Evolutionary conservation across 30 jellyfish, hydroid and myxozoan genomes (phyloP).

Genomic region (Catostylus mosaicus): DNA sequence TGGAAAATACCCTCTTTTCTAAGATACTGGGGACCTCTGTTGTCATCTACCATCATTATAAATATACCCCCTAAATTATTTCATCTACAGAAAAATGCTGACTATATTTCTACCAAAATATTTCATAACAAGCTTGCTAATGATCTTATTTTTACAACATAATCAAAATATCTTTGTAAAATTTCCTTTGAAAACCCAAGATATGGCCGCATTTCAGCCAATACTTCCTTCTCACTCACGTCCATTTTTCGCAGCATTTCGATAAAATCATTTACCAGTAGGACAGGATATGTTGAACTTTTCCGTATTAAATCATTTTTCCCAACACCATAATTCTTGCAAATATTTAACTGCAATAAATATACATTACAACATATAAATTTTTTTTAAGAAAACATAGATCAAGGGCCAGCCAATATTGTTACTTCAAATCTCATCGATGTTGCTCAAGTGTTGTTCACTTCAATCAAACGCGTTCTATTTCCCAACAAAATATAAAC

Average conservation of each 20-base stretch:
- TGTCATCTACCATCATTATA: too few relatives aligned
- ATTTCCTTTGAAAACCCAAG: conserved; percentile 47
- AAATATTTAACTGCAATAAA: conserved; percentile 38
- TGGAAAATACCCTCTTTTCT: too few relatives aligned
- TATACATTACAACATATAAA: not conserved
- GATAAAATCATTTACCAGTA: conserved; percentile 48
- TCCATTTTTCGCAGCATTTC: conserved; percentile 39
- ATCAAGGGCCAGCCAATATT: too few relatives aligned
- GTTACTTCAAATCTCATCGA: too few relatives aligned
- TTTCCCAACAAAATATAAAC: too few relatives aligned
- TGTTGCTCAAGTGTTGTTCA: too few relatives aligned
- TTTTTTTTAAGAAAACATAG: not conserved
- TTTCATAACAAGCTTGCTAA: not conserved
- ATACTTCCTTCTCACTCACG: conserved; percentile 43
- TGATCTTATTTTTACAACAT: conserved; percentile 24
- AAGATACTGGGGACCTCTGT: too few relatives aligned
- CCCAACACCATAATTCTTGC: conserved; percentile 41
- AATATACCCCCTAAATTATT: too few relatives aligned
- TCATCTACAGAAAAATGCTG: too few relatives aligned
- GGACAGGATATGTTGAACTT: conserved; percentile 51
- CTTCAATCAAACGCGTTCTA: too few relatives aligned
- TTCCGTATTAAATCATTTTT: not conserved
- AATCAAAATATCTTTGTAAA: conserved; percentile 38
- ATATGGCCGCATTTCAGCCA: conserved; percentile 54
- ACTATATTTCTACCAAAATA: too few relatives aligned